Conservation (phyloP, 2,797 vertebrate species). For the Leucoraja ocellata region DNA sequence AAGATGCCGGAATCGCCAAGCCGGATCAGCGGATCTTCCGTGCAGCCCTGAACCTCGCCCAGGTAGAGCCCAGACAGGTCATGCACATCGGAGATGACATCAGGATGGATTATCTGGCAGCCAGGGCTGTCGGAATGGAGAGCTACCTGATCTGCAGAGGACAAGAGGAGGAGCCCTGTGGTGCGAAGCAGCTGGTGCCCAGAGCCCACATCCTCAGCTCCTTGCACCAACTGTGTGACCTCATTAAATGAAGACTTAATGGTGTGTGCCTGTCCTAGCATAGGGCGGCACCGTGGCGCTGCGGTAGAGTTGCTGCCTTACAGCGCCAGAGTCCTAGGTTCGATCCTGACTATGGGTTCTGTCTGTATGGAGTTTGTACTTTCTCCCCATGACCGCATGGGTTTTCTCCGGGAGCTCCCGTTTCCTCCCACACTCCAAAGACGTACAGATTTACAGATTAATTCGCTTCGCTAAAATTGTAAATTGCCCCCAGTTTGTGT, state of each 20-base stretch:
- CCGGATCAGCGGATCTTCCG: conserved; percentile 71
- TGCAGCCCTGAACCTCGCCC: conserved; percentile 62
- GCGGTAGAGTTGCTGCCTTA: no score
- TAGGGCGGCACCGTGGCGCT: background rate
- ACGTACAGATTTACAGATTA: no score
- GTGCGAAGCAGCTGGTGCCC: conserved; percentile 41
- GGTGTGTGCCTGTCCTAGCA: background rate
- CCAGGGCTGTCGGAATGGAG: conserved; percentile 70
- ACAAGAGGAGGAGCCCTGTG: fast-evolving
- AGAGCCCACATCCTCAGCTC: conserved; percentile 54
- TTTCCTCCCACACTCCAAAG: no score
- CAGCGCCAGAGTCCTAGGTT: no score
- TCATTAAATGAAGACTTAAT: background rate
- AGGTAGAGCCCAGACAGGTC: conserved; percentile 49
- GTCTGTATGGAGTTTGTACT: no score
- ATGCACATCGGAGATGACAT: conserved; percentile 80
- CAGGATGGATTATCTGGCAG: conserved; percentile 69
- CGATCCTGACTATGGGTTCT: no score
- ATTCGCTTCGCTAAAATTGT: no score
- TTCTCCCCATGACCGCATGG: no score
- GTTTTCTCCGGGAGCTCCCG: no score
- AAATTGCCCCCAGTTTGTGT: no score
- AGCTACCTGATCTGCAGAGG: conserved; percentile 65
- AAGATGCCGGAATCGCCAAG: conserved; percentile 69
- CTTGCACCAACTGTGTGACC: conserved; percentile 45